Evolutionary conservation across 2,113 vertebrate genomes (phyloP).

Genomic region (Balaeniceps rex): DNA sequence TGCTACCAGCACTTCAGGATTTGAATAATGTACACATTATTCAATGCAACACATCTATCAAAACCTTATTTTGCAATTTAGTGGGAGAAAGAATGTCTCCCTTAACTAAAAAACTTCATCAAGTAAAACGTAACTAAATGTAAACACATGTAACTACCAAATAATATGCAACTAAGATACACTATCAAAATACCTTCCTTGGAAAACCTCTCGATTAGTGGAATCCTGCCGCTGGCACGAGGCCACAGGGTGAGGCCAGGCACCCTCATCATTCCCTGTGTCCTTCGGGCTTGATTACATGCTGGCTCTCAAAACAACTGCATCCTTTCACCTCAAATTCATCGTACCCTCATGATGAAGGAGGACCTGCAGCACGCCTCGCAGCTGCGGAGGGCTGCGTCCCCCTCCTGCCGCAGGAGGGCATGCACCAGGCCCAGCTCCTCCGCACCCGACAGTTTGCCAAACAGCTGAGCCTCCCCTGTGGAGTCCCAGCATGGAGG

Average conservation of each 20-base stretch:
- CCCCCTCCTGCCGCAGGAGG: background rate
- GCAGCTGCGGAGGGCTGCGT: background rate
- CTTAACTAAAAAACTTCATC: background rate
- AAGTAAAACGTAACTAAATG: background rate
- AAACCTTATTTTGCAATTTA: background rate
- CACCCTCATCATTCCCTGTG: rapidly evolving
- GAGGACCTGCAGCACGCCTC: background rate
- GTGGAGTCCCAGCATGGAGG: background rate
- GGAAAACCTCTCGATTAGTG: background rate
- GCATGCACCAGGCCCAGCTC: rapidly evolving
- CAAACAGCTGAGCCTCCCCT: background rate
- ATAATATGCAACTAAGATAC: background rate
- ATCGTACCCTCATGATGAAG: rapidly evolving
- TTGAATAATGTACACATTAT: background rate
- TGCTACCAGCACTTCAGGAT: background rate
- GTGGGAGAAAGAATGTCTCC: background rate
- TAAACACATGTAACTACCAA: background rate
- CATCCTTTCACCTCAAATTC: background rate
- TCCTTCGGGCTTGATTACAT: rapidly evolving
- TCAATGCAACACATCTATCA: background rate
- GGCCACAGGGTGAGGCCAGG: background rate
- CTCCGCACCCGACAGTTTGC: rapidly evolving
- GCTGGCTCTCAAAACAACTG: background rate
- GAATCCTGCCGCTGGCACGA: background rate
- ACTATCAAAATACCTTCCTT: background rate